Conservation (phyloP, 30 jellyfish, hydroid and myxozoan species). For the Aurelia aurita complex sp. Pacific region DNA sequence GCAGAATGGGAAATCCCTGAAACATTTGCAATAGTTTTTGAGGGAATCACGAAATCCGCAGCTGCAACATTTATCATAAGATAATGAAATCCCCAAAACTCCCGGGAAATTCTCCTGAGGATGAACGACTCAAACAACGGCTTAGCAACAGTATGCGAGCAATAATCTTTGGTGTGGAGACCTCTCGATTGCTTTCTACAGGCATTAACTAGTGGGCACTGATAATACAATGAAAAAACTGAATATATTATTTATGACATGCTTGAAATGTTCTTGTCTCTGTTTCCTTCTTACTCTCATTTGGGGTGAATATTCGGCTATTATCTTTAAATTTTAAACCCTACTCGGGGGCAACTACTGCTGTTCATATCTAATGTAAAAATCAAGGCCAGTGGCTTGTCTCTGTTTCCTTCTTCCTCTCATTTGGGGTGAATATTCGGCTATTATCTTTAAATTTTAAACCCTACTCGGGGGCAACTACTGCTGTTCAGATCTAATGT, state of each 20-base stretch:
- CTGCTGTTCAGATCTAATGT: too few species aligned
- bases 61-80: constrained; percentile 30
- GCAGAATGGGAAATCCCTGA: constrained; percentile 43
- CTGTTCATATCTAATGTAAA: too few species aligned
- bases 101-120: constrained; percentile 46
- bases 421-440: too few species aligned
- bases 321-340: background rate
- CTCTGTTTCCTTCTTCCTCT: too few species aligned
- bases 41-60: constrained; percentile 32
- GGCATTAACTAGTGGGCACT: constrained; percentile 43
- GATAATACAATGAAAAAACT: constrained; percentile 30
- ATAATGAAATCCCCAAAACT: constrained; percentile 25
- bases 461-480: too few species aligned
- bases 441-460: too few species aligned
- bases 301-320: constrained; percentile 17
- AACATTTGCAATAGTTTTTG: constrained; percentile 42
- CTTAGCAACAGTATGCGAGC: constrained; percentile 19
- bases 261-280: constrained; percentile 26
- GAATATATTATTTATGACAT: constrained; percentile 26
- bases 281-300: background rate
- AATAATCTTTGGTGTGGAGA: constrained; percentile 32
- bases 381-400: too few species aligned
- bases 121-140: constrained; percentile 14
- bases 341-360: too few species aligned
- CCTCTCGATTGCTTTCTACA: constrained; percentile 15